A percentile compares a stretch with the other conserved stretches of the same genome.
Conservation (phyloP, 2,888 invertebrate species). For the Dione vanillae region DNA sequence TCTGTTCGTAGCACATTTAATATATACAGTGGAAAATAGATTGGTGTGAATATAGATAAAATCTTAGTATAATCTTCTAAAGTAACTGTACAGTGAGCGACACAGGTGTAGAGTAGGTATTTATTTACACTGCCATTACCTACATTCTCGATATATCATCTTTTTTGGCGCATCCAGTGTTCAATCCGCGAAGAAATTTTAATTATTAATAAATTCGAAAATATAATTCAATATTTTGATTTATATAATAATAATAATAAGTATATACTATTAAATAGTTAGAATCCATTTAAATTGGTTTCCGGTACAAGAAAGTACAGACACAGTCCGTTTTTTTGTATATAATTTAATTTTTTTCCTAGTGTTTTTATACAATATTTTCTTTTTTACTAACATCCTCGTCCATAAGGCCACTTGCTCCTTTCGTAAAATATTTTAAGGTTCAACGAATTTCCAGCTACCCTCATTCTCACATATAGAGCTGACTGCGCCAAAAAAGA, state of each 20-base stretch:
- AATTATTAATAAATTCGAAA: conserved; percentile 16
- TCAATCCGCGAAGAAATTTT: background rate
- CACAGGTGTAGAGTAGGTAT: conserved; percentile 77
- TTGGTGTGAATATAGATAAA: conserved; percentile 40
- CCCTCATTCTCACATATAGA: background rate
- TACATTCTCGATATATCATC: conserved; percentile 55
- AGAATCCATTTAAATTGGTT: conserved; percentile 14
- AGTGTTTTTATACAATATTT: background rate
- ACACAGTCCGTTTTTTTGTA: background rate
- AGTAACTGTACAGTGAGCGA: conserved; percentile 77
- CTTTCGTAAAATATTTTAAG: conserved; percentile 10
- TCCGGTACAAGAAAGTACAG: background rate
- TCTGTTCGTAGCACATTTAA: conserved; percentile 30
- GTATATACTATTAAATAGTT: conserved; percentile 6
- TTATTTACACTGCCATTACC: conserved; percentile 69
- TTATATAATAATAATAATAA: background rate
- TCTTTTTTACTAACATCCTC: conserved; percentile 4
- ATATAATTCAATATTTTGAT: conserved; percentile 6
- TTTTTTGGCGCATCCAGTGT: conserved; percentile 37
- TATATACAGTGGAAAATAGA: conserved; percentile 45
- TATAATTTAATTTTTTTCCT: background rate
- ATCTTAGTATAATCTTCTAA: conserved; percentile 52
- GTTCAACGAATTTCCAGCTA: conserved; percentile 7
- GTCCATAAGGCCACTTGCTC: conserved; percentile 16
- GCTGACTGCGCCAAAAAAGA: conserved; percentile 27